These are phyloP conservation scores for Lasioglossum pauxillum DNA, from an alignment of 2,888 invertebrate species.

Conservation along the genomic window DNA sequence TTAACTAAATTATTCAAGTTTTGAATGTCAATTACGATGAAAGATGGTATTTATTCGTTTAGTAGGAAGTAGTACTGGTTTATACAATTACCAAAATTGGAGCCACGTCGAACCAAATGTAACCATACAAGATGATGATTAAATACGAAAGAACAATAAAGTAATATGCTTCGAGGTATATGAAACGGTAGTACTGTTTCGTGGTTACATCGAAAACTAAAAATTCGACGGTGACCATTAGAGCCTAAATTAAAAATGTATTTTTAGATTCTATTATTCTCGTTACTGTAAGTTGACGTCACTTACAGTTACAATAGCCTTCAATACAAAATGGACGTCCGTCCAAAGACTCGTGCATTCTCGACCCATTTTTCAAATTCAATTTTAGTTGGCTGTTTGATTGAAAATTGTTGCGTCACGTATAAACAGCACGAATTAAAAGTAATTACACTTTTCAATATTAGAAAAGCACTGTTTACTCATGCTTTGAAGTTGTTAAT, in stretches of 20 bases:
- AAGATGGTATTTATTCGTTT: no score
- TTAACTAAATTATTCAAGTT: no score
- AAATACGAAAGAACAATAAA: not conserved
- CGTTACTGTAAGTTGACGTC: not conserved
- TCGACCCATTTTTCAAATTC: conserved; percentile 38
- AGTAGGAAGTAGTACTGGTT: not conserved
- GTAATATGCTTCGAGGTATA: conserved; percentile 27
- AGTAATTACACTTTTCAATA: not conserved
- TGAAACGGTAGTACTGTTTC: not conserved
- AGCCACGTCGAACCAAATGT: conserved; percentile 28
- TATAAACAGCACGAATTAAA: not conserved
- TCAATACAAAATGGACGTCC: conserved; percentile 60
- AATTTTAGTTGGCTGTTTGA: not conserved
- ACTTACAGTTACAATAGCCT: conserved; percentile 59
- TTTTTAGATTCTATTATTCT: not conserved
- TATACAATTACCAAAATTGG: conserved; percentile 28
- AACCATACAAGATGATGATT: conserved; percentile 26
- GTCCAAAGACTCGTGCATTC: conserved; percentile 36
- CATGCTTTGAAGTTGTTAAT: not conserved
- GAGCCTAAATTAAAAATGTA: not conserved
- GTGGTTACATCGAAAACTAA: conserved; percentile 17
- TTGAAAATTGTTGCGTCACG: not conserved
- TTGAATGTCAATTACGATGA: no score
- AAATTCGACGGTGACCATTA: conserved; percentile 16
- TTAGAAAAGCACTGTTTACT: not conserved